These are phyloP conservation scores for Acipenser oxyrinchus DNA, from an alignment of 2,797 vertebrate species.

Conservation along the genomic window DNA sequence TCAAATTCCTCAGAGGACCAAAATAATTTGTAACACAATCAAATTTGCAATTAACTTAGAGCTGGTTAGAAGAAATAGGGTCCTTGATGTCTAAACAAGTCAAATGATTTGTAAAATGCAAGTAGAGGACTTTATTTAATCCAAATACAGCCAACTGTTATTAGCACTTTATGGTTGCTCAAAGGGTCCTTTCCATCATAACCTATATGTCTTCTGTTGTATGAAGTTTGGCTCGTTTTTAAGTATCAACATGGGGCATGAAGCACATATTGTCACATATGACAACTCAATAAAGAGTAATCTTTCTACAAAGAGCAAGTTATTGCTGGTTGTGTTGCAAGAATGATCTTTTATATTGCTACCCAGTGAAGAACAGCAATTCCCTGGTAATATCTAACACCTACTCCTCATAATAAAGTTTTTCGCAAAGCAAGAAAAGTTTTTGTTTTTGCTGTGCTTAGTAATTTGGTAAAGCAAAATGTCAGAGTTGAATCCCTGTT, in stretches of 20 bases:
- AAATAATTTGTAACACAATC: no score
- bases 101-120: no score
- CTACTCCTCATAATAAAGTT: neutral
- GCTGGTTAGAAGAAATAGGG: no score
- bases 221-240: neutral
- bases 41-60: no score
- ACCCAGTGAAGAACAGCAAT: neutral
- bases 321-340: neutral
- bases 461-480: no score
- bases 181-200: no score
- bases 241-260: constrained; percentile 19
- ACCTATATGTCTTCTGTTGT: neutral
- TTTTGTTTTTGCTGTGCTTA: neutral
- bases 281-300: constrained; percentile 30
- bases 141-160: no score
- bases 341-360: neutral
- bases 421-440: neutral
- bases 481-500: no score
- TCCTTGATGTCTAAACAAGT: no score
- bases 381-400: constrained; percentile 4
- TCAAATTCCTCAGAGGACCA: no score
- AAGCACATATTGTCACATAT: constrained; percentile 25
- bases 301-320: constrained; percentile 20
- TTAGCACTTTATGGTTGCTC: no score
- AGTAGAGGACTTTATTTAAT: no score